These are phyloP conservation scores for Branchinecta sandiegonensis DNA, from an alignment of 2,888 invertebrate genomes.

Conservation along the genomic window DNA sequence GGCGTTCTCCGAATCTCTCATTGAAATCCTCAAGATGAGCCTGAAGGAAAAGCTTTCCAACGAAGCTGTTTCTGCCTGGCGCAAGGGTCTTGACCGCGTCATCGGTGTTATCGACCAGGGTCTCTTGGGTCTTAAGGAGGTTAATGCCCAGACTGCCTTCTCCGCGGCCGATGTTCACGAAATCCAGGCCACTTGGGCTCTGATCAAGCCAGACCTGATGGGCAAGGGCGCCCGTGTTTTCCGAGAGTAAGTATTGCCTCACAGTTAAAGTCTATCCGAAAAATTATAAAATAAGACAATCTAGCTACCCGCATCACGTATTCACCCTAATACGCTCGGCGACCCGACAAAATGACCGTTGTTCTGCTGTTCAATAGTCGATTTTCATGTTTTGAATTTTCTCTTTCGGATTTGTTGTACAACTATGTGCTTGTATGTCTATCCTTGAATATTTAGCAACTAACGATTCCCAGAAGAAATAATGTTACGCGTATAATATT, in stretches of 20 bases:
- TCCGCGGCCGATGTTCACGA: constrained; percentile 12
- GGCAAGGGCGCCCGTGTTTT: constrained; percentile 11
- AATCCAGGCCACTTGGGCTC: constrained; percentile 6
- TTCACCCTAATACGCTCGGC: too few relatives aligned
- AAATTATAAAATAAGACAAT: too few relatives aligned
- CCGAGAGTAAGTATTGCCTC: constrained; percentile 4
- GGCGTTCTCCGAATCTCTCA: constrained; percentile 6
- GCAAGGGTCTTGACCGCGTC: constrained; percentile 5
- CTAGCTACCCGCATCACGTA: too few relatives aligned
- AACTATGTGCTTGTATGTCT: too few relatives aligned
- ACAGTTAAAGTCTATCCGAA: too few relatives aligned
- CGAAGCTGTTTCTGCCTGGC: not conserved
- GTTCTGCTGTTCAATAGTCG: too few relatives aligned
- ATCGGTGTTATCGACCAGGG: constrained; percentile 7
- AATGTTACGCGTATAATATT: too few relatives aligned
- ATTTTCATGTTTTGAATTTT: too few relatives aligned
- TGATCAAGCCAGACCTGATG: not conserved
- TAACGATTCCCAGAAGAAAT: too few relatives aligned
- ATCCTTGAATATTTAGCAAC: too few relatives aligned
- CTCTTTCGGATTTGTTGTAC: too few relatives aligned
- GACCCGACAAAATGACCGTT: too few relatives aligned
- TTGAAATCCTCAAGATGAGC: not conserved
- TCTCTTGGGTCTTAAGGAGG: not conserved
- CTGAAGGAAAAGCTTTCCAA: not conserved
- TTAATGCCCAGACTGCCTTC: constrained; percentile 4